A percentile compares a stretch with the other conserved stretches of the same genome.
phyloP scores from a whole-genome alignment of 2,888 invertebrate genomes.

The Mesoligia furuncula region DNA sequence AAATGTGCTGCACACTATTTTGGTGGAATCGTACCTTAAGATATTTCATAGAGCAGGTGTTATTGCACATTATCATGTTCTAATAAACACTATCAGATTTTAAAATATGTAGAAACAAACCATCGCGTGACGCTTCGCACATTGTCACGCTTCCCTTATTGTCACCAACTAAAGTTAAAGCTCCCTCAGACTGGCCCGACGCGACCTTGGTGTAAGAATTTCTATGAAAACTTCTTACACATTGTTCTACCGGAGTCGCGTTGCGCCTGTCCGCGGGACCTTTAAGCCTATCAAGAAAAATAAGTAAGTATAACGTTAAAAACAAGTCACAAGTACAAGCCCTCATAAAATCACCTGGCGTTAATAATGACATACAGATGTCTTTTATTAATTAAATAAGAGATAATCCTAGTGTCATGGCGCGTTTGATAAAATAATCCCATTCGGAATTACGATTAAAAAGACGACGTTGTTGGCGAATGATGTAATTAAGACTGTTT shows the following conservation, averaged over 20 bases:
- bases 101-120: background rate
- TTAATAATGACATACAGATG: conserved; percentile 54
- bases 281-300: conserved; percentile 1
- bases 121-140: background rate
- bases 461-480: background rate
- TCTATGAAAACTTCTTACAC: background rate
- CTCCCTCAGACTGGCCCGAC: background rate
- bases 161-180: background rate
- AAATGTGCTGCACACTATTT: no score
- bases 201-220: background rate
- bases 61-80: no score
- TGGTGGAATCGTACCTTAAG: no score
- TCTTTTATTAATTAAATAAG: conserved; percentile 53
- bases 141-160: background rate
- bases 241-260: background rate
- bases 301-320: conserved; percentile 8
- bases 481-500: conserved; percentile 6
- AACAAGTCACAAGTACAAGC: background rate
- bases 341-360: conserved; percentile 56
- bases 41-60: no score
- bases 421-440: conserved; percentile 48
- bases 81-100: background rate
- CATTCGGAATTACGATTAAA: conserved; percentile 15
- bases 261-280: background rate
- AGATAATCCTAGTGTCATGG: conserved; percentile 52